Percentiles rank a stretch among this genome's conserved stretches.
These are phyloP conservation scores for Drepana arcuata DNA, from an alignment of 1,140 invertebrate species.

Conservation along the genomic window DNA sequence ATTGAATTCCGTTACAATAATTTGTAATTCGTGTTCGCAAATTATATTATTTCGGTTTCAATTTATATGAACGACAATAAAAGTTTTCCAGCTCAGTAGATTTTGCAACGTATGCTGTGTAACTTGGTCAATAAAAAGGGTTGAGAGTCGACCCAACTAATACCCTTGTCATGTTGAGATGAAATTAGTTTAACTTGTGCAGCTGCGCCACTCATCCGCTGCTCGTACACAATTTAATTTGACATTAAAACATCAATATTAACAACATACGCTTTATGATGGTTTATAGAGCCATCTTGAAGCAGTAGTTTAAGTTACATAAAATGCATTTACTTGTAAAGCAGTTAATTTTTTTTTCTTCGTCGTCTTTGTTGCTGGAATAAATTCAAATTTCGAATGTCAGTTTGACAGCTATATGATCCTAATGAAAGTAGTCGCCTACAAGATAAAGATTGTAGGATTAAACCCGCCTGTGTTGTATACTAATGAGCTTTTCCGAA, in stretches of 20 bases:
- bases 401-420: background rate
- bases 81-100: slow-evolving; percentile 2
- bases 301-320: too few species aligned
- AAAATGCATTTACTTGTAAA: slow-evolving; percentile 10
- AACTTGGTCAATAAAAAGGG: slow-evolving; percentile 62
- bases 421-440: too few species aligned
- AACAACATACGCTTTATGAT: too few species aligned
- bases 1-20: too few species aligned
- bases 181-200: slow-evolving; percentile 62
- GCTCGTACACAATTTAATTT: slow-evolving; percentile 59
- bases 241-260: slow-evolving; percentile 45
- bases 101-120: slow-evolving; percentile 25
- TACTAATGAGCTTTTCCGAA: too few species aligned
- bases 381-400: background rate
- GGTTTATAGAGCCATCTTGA: too few species aligned
- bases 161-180: slow-evolving; percentile 65
- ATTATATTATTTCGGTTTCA: too few species aligned
- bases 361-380: slow-evolving; percentile 4
- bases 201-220: slow-evolving; percentile 44
- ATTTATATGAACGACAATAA: background rate
- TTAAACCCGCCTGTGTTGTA: too few species aligned
- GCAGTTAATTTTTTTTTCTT: slow-evolving; percentile 8
- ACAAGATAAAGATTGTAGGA: too few species aligned
- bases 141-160: slow-evolving; percentile 57
- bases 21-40: too few species aligned